Conservation (phyloP, 2,113 vertebrate genomes). For the zebrafish (Danio rerio) region GRCz12tu NC_133200.1:637501-638000, state of each 20-base stretch:
- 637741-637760: not conserved
- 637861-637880: not conserved
- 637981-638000: constrained; percentile 56
- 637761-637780: not conserved
- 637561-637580: too few species aligned
- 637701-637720: too few species aligned
- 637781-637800: not conserved
- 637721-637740: too few species aligned
- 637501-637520: too few species aligned
- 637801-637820: not conserved
- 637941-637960: not conserved
- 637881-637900: constrained; percentile 49
- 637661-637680: too few species aligned
- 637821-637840: constrained; percentile 29
- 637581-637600: too few species aligned
- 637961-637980: constrained; percentile 26
- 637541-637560: too few species aligned
- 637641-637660: too few species aligned
- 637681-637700: too few species aligned
- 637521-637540: too few species aligned
- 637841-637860: not conserved
- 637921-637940: constrained; percentile 12
- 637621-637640: too few species aligned
- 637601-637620: too few species aligned
- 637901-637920: constrained; percentile 21